Base-by-base conservation (phyloP, 1,140 invertebrate species). In the Pogonus chalceus region DNA sequence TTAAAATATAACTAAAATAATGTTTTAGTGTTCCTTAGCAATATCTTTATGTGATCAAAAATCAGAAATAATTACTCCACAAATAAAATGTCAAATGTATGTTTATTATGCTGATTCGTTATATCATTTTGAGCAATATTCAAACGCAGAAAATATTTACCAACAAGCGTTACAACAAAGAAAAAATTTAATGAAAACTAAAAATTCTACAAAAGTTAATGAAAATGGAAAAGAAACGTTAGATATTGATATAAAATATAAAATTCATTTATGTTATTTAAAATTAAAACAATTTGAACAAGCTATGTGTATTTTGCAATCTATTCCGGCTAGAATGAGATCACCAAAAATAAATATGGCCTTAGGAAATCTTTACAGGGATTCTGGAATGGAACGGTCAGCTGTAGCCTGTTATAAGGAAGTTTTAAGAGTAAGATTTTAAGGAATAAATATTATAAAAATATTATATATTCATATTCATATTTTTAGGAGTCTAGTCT, bases 361-460 rank as follows among this genome's bases (percentile, higher is more conserved):
- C 12, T 65, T 90, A 22, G 87, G 82, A 22, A 83, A 84, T 69
- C 74, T 89, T 51, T 88, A 86, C 61, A 76, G 83, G 56, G 79
- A 83, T 57, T 76, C 76, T 56, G 86, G 85, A 31, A 81, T 82
- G 73, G 85, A 88, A 60, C 66, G 85, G 55, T 82, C 83, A 31
- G 87, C 88, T 1, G 82, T 88, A 37, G 81, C 83, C 0, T 82
- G 80, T 49, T 90, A 84, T 65, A 88, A 88, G 66, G 87, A 90
- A 75, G 85, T 89, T 18, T 64, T 90, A 24, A 76, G 79, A 70
- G 85, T 86, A 70, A 85, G 83, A 7, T 7, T 31, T 69, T 84
- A 84, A 1, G 63, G 86, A 49, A 53, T 57, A 22, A 50, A 59
- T 39, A 57, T 43, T 43, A 3, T 43, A 43, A 31, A 31, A 31